Conservation (phyloP, 2,113 vertebrate species). For the Psilopsiagon aymara region DNA sequence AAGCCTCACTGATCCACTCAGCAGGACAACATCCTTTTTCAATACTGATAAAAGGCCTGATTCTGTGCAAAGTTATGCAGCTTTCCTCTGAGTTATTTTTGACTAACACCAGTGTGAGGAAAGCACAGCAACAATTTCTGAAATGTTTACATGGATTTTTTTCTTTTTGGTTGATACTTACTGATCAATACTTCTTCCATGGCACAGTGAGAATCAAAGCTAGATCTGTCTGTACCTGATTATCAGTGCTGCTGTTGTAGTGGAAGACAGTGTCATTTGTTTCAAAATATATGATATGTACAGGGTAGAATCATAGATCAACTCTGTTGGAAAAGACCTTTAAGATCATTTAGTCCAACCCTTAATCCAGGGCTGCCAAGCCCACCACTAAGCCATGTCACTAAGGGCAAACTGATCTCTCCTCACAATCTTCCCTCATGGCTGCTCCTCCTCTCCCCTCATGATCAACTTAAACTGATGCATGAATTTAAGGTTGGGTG, state of each 20-base stretch:
- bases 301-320: not conserved
- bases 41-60: not conserved
- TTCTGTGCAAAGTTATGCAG: not conserved
- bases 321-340: not conserved
- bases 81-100: not conserved
- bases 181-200: not conserved
- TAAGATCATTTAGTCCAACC: not conserved
- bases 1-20: not conserved
- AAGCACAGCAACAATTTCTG: not conserved
- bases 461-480: not conserved
- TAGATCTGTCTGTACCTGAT: not conserved
- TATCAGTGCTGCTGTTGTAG: not conserved
- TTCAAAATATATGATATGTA: not conserved
- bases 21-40: conserved; percentile 1
- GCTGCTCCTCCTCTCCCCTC: not conserved
- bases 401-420: not conserved
- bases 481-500: not conserved
- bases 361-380: not conserved
- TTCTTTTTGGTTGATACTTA: not conserved
- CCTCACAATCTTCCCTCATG: not conserved
- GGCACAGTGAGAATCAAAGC: not conserved
- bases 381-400: not conserved
- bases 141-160: not conserved
- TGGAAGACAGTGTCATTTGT: not conserved
- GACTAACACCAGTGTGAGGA: not conserved